Base-by-base conservation (phyloP, 1,140 invertebrate genomes). In the Calliphora vicina region DNA sequence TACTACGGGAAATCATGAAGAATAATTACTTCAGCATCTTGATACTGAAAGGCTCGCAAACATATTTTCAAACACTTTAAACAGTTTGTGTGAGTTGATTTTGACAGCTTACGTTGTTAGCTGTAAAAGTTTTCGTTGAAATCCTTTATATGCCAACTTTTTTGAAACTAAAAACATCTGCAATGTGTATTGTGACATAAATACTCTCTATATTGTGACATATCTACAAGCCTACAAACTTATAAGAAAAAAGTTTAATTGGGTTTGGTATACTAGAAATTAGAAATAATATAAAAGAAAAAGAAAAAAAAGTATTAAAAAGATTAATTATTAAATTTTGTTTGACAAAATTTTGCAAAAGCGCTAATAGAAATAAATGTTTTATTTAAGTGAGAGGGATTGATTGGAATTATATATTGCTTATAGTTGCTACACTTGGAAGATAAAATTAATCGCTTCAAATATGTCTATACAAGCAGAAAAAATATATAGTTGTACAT, bases 11-110 rank as follows among this genome's bases (percentile, higher is more conserved):
- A 67, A 67, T 25, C 50, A 57, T 57, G 50, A 67, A 67, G 61
- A 67, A 67, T 67, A 67, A 67, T 67, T 67, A 67, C 61, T 67
- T 25, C 61, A 67, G 61, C 61, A 67, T 23, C 20, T 67, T 25
- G 23, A 20, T 57, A 57, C 50, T 17, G 50, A 23, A n/a, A 67
- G 8, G n/a, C 61, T 20, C 9, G 1, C 61, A 67, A 23, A 23
- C n/a, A 23, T 1, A 23, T 23, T 8, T 5, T 23, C 20, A 67
- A 10, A 57, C 17, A 57, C 50, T 8, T 25, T 20, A 67, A 67
- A 3, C 20, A 12, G 1, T 9, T 13, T 57, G 57, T 23, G 10
- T 67, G 20, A 1, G 57, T 57, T 57, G 20, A 23, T 20, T 67
- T 67, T 67, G 61, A 67, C 61, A 67, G 61, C 61, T 12, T 9